phyloP scores from a whole-genome alignment of 2,888 invertebrate species.

The Lithophane ornitopus region DNA sequence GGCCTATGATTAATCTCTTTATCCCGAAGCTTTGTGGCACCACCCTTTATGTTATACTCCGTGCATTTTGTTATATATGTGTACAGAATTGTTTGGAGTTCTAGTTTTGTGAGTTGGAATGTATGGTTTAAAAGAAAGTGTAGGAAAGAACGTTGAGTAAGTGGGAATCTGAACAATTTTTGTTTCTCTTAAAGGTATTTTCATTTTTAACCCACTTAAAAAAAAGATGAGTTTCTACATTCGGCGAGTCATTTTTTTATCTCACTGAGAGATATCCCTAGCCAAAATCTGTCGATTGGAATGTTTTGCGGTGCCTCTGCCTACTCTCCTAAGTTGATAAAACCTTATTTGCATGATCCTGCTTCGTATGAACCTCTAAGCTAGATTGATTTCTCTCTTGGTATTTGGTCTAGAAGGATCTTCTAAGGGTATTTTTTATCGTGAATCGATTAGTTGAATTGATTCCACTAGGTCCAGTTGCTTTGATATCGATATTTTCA shows the following conservation, averaged over 20 bases:
- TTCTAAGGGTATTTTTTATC: background rate
- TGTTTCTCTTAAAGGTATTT: background rate
- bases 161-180: background rate
- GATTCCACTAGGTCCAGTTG: background rate
- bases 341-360: background rate
- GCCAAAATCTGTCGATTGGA: background rate
- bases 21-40: conserved; percentile 66
- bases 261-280: background rate
- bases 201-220: too few species aligned
- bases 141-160: background rate
- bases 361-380: background rate
- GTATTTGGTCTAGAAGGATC: background rate
- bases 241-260: background rate
- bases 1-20: conserved; percentile 73
- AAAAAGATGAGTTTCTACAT: too few species aligned
- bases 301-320: background rate
- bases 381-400: background rate
- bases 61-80: conserved; percentile 53
- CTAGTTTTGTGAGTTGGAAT: conserved; percentile 10
- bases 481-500: background rate
- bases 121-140: background rate
- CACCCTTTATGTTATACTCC: conserved; percentile 59
- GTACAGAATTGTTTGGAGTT: conserved; percentile 37
- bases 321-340: background rate
- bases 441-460: background rate